Base-by-base conservation (phyloP, 2,797 vertebrate species). In the Enteromius viviparus region DNA sequence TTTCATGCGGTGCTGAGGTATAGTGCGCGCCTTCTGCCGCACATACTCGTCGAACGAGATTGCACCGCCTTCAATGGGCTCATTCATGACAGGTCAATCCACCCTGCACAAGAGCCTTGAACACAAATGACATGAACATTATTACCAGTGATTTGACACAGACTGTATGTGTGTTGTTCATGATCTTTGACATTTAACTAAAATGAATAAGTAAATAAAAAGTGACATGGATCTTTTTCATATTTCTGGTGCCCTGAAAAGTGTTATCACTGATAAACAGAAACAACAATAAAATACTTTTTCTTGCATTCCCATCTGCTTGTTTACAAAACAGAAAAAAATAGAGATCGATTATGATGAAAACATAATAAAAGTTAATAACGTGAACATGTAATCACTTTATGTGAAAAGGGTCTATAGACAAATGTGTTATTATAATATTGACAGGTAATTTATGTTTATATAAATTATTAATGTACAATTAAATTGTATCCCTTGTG, bases 1-100 rank as follows among this genome's bases (percentile, higher is more conserved):
- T 94, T 99, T 99, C 98, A 99, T 99, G 92, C 97, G 96, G 94
- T 99, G 98, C 90, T 99, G 98, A 8, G 98, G 98, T 84, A 99
- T 96, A 1, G 96, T 96, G 89, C 98, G 96, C 0, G 98, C 98
- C 93, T 98, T 99, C 88, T 98, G 97, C 83, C 98, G 96, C 94
- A 99, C 97, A 90, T 99, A 99, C 88, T 99, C 98, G 93, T 99
- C 98, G 91, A 98, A 99, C 84, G 98, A 98, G 93, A 99, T 97
- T 91, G 98, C 96, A 92, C 94, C 94, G 85, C 98, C 98, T 94
- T 99, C 98, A 92, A 97, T 90, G 89, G 97, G 98, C 93, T 99
- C 98, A 94, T 98, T 99, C 98, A 99, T 99, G 93, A 94, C 94
- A 86, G 84, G 85, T 93, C 89, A 89, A 84, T 79, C 85, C 84